phyloP scores from a whole-genome alignment of 2,113 vertebrate species.

The Tachuris rubrigastra region DNA sequence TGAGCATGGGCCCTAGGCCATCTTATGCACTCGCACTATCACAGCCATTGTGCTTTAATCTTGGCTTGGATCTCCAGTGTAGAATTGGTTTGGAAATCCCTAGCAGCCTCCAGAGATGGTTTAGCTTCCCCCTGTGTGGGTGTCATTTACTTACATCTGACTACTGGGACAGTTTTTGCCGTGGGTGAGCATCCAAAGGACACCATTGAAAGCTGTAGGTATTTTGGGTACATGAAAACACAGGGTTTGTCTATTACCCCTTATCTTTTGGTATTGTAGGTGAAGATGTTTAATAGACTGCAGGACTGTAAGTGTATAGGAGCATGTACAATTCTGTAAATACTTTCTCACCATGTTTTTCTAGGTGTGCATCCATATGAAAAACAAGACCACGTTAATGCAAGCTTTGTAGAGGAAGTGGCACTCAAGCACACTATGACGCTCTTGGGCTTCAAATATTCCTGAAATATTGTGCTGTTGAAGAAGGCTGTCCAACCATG shows the following conservation, averaged over 20 bases:
- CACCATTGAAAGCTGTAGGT: background rate
- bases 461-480: background rate
- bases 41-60: background rate
- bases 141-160: background rate
- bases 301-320: too few relatives aligned
- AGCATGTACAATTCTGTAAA: background rate
- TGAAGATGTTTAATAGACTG: background rate
- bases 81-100: background rate
- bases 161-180: background rate
- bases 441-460: conserved; percentile 74
- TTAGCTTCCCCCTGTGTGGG: background rate
- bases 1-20: background rate
- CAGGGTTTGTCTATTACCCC: background rate
- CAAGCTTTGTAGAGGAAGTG: conserved; percentile 87
- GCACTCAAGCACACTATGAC: conserved; percentile 87
- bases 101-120: background rate
- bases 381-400: conserved; percentile 85
- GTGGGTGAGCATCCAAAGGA: background rate
- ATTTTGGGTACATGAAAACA: background rate
- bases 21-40: background rate
- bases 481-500: background rate
- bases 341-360: background rate
- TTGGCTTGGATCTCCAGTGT: background rate
- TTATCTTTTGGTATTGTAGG: background rate
- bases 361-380: conserved; percentile 78